A percentile compares a stretch with the other conserved stretches of the same genome.
phyloP scores from a whole-genome alignment of 2,113 vertebrate species.

The Chionomys nivalis region DNA sequence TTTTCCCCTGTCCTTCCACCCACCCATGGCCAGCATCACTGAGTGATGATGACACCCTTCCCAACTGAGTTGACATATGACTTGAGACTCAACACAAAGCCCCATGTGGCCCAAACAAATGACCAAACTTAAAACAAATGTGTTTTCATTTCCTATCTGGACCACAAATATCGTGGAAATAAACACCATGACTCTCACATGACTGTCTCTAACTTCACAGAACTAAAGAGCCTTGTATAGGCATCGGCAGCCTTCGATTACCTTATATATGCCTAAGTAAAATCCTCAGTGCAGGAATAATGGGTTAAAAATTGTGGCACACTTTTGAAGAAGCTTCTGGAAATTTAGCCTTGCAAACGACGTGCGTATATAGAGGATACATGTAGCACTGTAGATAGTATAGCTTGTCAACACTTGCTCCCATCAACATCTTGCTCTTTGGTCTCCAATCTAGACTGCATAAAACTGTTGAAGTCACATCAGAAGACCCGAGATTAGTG shows the following conservation, averaged over 20 bases:
- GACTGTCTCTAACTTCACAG: not conserved
- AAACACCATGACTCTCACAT: rapidly evolving
- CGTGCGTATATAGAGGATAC: rapidly evolving
- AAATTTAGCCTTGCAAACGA: not conserved
- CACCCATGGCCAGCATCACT: not conserved
- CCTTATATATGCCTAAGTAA: not conserved
- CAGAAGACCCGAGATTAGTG: not conserved
- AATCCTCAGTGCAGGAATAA: too few relatives aligned
- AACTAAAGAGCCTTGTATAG: not conserved
- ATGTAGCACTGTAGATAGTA: not conserved
- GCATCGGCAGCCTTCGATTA: not conserved
- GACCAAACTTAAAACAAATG: not conserved
- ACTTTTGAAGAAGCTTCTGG: not conserved
- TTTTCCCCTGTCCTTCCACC: not conserved
- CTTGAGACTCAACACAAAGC: not conserved
- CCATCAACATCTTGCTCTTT: not conserved
- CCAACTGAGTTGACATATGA: not conserved
- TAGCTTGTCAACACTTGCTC: not conserved
- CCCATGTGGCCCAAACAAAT: not conserved
- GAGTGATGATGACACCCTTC: not conserved
- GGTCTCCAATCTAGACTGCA: not conserved
- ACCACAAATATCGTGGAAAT: not conserved
- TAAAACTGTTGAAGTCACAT: not conserved
- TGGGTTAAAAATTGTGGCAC: not conserved
- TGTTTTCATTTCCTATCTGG: not conserved